phyloP scores from a whole-genome alignment of 2,888 invertebrate species.

The Epistrophella euchroma region DNA sequence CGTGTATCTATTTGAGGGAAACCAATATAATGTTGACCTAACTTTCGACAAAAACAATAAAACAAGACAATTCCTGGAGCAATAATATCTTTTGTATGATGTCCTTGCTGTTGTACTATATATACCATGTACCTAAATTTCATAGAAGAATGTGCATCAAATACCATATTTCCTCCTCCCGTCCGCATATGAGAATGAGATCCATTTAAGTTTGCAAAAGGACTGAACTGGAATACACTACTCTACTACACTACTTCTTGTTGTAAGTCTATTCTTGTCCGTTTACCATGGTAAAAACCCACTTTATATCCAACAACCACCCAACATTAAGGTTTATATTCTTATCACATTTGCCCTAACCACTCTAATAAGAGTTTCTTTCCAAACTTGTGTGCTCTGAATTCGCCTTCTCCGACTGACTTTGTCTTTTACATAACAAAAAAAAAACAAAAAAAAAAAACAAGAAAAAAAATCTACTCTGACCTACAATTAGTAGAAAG shows the following conservation, averaged over 20 bases:
- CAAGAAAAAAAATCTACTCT: constrained; percentile 35
- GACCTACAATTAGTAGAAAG: constrained; percentile 56
- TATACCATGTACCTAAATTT: no score
- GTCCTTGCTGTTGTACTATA: constrained; percentile 1
- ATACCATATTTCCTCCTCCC: background rate
- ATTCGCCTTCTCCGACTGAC: constrained; percentile 8
- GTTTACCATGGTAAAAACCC: constrained; percentile 13
- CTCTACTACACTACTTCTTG: background rate
- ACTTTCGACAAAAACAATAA: constrained; percentile 16
- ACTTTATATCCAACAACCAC: constrained; percentile 24
- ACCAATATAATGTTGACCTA: constrained; percentile 29
- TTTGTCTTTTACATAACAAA: background rate
- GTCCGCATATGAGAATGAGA: background rate
- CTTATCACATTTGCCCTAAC: constrained; percentile 28
- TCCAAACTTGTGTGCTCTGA: constrained; percentile 1
- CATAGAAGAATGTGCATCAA: constrained; percentile 10
- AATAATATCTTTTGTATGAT: constrained; percentile 12
- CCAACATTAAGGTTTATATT: constrained; percentile 24
- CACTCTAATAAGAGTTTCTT: constrained; percentile 21
- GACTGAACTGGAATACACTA: constrained; percentile 7
- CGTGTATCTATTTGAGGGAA: background rate
- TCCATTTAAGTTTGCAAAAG: constrained; percentile 17
- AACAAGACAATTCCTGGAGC: constrained; percentile 2
- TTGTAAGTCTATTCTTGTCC: constrained; percentile 29
- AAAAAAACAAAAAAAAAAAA: constrained; percentile 8